Evolutionary conservation across 1,140 invertebrate genomes (phyloP), one percentile per base, ranked within the genome.

Genomic region (Trichonephila clavipes): DNA sequence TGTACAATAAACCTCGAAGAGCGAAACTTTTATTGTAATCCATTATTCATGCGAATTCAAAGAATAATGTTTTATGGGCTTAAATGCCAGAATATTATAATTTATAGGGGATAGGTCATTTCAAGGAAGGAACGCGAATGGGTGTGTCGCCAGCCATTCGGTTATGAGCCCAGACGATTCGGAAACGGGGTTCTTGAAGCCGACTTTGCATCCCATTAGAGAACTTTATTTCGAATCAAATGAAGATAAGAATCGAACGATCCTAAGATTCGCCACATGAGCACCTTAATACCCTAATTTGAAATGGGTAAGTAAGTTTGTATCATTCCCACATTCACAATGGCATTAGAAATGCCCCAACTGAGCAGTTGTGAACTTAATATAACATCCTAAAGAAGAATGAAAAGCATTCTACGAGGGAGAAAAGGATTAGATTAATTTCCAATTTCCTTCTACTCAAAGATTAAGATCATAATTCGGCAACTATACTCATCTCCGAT

Each of bases 21-120:
- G 72, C 72, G 72, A 77, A 28, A 10, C 72, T 77, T 77, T 77
- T 40, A 85, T 51, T n/a, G 44, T 59, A 61, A 87, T 89, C 88
- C 66, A 89, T 89, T 77, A 89, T 89, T 89, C 88, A 89, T 89
- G 88, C 88, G 88, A 89, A 89, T 89, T 89, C 88, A 89, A 59
- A 89, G 88, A 89, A 89, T 89, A 77, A 77, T 77, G 88, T 89
- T 89, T 89, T 89, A 89, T 77, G 88, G 8, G 62, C 88, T 77
- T 72, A 44, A 89, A 89, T 77, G 62, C 88, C 51, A 77, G 62
- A 89, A 89, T 89, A 89, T 89, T 89, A 77, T 89, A 89, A 89
- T 77, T 89, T 89, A 89, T 89, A 89, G 66, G 64, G 88, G 66
- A 69, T 69, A 89, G 88, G 85, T 28, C 61, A 24, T 85, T 85